Conservation (phyloP, 2,888 invertebrate genomes). For the Cacoxenus indagator region DNA sequence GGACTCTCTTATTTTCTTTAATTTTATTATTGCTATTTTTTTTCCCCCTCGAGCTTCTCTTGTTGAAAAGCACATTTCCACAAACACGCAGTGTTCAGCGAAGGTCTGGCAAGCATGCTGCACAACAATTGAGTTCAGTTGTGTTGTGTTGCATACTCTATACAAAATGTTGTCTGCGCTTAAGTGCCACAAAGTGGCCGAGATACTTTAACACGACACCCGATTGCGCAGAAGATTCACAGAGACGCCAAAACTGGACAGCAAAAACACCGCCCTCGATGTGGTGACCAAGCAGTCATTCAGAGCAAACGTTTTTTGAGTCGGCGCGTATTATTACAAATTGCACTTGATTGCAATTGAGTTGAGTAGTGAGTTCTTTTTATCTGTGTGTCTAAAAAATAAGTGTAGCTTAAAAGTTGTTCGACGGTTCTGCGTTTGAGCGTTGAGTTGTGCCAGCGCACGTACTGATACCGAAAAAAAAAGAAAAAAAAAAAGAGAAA, state of each 20-base stretch:
- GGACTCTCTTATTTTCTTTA: background rate
- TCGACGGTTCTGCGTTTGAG: background rate
- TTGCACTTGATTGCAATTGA: slow-evolving; percentile 17
- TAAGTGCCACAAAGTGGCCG: slow-evolving; percentile 21
- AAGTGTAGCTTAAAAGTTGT: background rate
- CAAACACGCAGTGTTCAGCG: background rate
- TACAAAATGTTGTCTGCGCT: slow-evolving; percentile 15
- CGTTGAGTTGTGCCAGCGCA: background rate
- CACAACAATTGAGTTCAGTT: background rate
- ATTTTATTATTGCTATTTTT: background rate
- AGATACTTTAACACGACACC: slow-evolving; percentile 10
- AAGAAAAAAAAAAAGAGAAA: background rate
- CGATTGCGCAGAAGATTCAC: background rate
- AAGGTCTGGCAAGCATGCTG: background rate
- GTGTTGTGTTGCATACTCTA: background rate
- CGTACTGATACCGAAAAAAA: background rate
- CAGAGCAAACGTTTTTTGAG: background rate
- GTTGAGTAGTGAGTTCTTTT: background rate
- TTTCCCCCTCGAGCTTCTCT: background rate
- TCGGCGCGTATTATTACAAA: slow-evolving; percentile 12
- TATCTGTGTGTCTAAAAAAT: background rate
- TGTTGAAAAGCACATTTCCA: slow-evolving; percentile 9
- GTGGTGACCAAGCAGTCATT: background rate
- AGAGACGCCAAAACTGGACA: background rate
- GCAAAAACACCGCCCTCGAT: background rate